phyloP scores from a whole-genome alignment of 2,888 invertebrate species.

The Drosophila eohydei region DNA sequence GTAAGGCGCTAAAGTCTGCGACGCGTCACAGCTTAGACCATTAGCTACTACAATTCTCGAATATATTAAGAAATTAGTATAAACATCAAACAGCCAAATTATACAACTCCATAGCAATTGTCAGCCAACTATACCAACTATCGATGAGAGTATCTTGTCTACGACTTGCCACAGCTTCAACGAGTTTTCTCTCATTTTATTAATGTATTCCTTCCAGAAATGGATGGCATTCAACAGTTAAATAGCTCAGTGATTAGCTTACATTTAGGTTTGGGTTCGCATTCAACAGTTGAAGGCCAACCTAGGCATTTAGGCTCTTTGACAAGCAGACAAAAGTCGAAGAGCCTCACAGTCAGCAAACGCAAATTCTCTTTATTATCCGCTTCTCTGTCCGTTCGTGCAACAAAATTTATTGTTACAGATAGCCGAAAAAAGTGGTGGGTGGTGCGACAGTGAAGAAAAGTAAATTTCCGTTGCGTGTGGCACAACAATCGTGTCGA shows the following conservation, averaged over 20 bases:
- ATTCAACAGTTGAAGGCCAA: conserved; percentile 13
- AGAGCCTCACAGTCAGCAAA: conserved; percentile 20
- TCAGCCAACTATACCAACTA: not conserved
- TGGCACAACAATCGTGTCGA: conserved; percentile 37
- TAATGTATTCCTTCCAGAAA: not conserved
- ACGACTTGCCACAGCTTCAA: not conserved
- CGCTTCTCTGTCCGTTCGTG: conserved; percentile 15
- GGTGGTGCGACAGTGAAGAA: conserved; percentile 13
- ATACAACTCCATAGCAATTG: not conserved
- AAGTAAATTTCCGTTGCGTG: conserved; percentile 51
- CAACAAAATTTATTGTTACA: conserved; percentile 58
- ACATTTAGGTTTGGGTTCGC: not conserved
- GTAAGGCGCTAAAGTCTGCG: no score
- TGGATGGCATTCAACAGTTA: conserved; percentile 10
- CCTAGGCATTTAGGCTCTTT: not conserved
- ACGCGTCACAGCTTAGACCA: no score
- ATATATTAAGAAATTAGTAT: not conserved
- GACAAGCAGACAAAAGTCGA: conserved; percentile 8
- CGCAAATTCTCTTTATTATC: conserved; percentile 13
- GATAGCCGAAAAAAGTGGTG: conserved; percentile 38
- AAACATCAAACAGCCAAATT: no score
- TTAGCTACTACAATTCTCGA: no score
- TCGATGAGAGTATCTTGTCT: not conserved
- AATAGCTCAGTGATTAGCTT: conserved; percentile 10
- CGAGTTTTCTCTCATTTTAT: no score